phyloP scores from a whole-genome alignment of 2,113 vertebrate genomes.

The Leptobrachium leishanense region DNA sequence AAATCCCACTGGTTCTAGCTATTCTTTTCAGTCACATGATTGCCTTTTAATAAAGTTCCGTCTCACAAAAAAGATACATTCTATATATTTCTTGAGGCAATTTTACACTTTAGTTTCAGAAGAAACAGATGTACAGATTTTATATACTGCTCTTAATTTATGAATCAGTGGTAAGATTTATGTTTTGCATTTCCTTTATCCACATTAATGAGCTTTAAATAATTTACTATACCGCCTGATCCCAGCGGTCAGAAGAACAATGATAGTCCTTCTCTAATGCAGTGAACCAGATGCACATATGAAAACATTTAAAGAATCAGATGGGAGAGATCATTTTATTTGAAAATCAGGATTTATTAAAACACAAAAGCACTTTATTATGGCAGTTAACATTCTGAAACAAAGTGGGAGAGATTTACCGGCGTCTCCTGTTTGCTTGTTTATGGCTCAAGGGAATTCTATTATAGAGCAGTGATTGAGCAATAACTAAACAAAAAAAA shows the following conservation, averaged over 20 bases:
- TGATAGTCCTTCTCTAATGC: neutral
- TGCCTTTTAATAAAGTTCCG: no score
- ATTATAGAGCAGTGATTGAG: no score
- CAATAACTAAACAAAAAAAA: no score
- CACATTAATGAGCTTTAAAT: neutral
- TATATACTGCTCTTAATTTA: neutral
- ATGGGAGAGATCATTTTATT: neutral
- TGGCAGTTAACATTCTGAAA: neutral
- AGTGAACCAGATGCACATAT: neutral
- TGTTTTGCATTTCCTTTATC: neutral
- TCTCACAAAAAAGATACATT: no score
- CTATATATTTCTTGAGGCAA: no score
- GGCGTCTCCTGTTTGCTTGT: neutral
- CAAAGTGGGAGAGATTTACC: neutral
- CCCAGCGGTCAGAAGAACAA: neutral
- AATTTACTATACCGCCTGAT: neutral
- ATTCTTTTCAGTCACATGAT: no score
- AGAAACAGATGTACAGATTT: neutral
- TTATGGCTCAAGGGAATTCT: no score
- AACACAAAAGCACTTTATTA: neutral
- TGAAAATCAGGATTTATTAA: neutral
- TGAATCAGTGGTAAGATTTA: neutral
- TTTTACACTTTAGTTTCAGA: neutral
- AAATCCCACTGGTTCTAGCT: no score
- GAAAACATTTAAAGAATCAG: constrained; percentile 2